Evolutionary conservation across 2,113 vertebrate species (phyloP).

Genomic region (Acrocephalus arundinaceus): DNA sequence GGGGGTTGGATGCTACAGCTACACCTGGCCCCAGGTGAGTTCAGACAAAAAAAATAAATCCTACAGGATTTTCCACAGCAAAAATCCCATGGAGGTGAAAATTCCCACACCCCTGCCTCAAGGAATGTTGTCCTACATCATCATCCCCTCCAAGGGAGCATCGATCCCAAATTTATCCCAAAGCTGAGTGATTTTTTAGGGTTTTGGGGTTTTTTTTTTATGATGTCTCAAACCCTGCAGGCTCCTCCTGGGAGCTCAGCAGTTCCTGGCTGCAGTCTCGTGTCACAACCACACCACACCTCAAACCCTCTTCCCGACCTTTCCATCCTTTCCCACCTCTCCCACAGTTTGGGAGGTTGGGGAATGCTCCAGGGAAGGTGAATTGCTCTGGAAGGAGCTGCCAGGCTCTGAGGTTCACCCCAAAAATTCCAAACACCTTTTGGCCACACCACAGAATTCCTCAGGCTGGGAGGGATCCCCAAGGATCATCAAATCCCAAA

Average conservation of each 20-base stretch:
- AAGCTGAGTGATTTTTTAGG: background rate
- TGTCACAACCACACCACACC: background rate
- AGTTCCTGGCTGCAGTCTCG: background rate
- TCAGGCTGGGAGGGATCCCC: background rate
- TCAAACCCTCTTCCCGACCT: constrained; percentile 24
- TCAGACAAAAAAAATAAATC: background rate
- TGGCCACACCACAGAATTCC: background rate
- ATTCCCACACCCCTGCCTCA: accelerated
- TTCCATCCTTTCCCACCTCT: background rate
- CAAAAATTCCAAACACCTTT: accelerated
- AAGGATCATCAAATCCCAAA: background rate
- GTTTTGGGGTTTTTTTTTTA: too few species aligned
- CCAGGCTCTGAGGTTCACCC: background rate
- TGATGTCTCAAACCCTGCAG: background rate
- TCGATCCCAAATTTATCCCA: background rate
- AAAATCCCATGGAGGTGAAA: accelerated
- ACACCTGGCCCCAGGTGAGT: background rate
- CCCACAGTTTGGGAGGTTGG: background rate
- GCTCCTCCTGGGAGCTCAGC: background rate
- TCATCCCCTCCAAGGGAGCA: background rate
- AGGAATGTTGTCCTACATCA: background rate
- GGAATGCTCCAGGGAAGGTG: background rate
- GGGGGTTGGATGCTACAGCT: background rate
- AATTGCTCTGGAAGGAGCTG: background rate
- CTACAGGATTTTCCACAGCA: background rate